These are phyloP conservation scores for Zoroaster sp. DNA, from an alignment of 53 echinoderm and acorn worm genomes.

Conservation along the genomic window DNA sequence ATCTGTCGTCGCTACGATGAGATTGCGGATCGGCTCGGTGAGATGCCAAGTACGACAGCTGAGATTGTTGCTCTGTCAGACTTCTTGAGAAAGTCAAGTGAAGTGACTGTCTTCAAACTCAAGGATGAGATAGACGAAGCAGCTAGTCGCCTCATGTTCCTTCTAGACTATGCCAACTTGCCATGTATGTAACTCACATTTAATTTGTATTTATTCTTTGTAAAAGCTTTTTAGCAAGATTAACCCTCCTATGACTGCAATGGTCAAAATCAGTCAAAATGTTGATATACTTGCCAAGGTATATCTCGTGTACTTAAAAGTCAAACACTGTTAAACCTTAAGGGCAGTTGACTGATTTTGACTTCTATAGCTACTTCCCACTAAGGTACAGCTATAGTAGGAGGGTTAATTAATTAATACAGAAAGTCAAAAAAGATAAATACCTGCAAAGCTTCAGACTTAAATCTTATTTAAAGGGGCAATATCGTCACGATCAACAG, in stretches of 20 bases:
- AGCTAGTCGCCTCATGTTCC: conserved; percentile 91
- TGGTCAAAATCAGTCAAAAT: too few relatives aligned
- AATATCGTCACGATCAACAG: too few relatives aligned
- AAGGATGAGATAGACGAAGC: conserved; percentile 98
- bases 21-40: conserved; percentile 91
- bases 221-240: too few relatives aligned
- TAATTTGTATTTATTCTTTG: not conserved
- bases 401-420: too few relatives aligned
- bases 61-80: conserved; percentile 90
- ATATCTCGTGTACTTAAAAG: too few relatives aligned
- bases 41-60: conserved; percentile 86
- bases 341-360: too few relatives aligned
- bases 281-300: too few relatives aligned
- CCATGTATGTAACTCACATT: conserved; percentile 71
- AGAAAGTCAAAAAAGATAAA: too few relatives aligned
- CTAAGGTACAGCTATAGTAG: too few relatives aligned
- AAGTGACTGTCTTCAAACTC: conserved; percentile 95
- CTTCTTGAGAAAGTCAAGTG: conserved; percentile 78
- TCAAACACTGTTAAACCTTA: too few relatives aligned
- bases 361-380: too few relatives aligned
- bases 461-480: not conserved
- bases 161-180: conserved; percentile 95
- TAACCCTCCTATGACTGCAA: too few relatives aligned
- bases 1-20: conserved; percentile 97
- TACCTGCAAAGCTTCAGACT: not conserved